Conservation (phyloP, 2,113 vertebrate species). For the Lepus timidus region DNA sequence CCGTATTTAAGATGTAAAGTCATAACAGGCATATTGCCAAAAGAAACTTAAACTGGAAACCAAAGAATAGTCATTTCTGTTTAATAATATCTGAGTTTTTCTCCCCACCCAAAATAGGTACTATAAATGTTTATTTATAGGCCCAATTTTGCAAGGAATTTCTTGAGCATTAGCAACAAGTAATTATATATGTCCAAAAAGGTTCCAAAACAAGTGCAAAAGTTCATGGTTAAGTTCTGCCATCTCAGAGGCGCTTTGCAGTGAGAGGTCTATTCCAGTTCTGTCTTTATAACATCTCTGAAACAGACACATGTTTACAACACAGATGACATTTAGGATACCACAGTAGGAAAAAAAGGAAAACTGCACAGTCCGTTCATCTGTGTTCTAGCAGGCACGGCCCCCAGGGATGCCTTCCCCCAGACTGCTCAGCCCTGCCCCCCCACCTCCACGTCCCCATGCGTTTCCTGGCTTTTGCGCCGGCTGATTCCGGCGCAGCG, state of each 20-base stretch:
- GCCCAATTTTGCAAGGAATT: neutral
- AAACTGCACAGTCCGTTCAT: neutral
- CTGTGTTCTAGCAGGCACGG: neutral
- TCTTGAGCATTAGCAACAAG: neutral
- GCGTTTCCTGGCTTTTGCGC: neutral
- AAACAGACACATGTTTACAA: neutral
- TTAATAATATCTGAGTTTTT: conserved; percentile 8
- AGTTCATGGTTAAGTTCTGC: neutral
- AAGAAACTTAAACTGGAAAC: neutral
- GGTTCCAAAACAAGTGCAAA: neutral
- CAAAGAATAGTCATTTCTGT: conserved; percentile 12
- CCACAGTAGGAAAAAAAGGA: neutral
- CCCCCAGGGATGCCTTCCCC: neutral
- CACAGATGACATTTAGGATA: neutral
- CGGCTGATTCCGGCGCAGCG: neutral
- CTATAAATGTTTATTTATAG: conserved; percentile 36
- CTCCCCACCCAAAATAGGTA: neutral
- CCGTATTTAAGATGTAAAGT: conserved; percentile 21
- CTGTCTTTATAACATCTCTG: neutral
- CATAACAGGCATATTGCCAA: neutral
- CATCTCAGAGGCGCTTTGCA: neutral
- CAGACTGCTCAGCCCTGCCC: neutral
- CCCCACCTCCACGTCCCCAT: neutral
- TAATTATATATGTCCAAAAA: neutral
- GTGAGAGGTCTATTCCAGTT: neutral